Evolutionary conservation across 2,888 invertebrate species (phyloP).

Genomic region (Chymomyza amoena): DNA sequence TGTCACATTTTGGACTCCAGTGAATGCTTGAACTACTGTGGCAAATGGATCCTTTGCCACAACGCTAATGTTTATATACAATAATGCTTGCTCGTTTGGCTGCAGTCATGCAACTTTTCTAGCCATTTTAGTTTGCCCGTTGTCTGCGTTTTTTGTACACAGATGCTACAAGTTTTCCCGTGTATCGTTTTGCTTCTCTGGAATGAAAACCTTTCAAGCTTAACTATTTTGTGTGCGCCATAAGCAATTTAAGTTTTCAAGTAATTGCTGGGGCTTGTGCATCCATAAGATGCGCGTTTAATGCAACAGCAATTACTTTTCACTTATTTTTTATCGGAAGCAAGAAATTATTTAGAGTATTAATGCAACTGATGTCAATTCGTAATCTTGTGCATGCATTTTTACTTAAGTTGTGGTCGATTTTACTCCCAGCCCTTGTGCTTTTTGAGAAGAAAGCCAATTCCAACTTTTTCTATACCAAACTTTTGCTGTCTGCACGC

Average conservation of each 20-base stretch:
- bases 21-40: constrained; percentile 18
- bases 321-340: not conserved
- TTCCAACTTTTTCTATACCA: not conserved
- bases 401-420: not conserved
- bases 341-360: not conserved
- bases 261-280: constrained; percentile 47
- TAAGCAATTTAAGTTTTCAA: constrained; percentile 37
- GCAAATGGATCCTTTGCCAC: not conserved
- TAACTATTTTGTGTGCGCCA: constrained; percentile 28
- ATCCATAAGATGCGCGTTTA: not conserved
- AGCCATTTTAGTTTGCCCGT: constrained; percentile 26
- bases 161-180: not conserved
- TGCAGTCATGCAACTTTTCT: constrained; percentile 53
- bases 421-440: not conserved
- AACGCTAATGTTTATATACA: constrained; percentile 45
- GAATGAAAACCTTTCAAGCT: not conserved
- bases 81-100: not conserved
- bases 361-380: not conserved
- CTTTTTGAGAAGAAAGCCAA: not conserved
- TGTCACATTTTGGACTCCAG: constrained; percentile 46
- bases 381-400: not conserved
- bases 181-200: not conserved
- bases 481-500: constrained; percentile 60
- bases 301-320: not conserved
- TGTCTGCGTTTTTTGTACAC: not conserved